A percentile compares a stretch with the other conserved stretches of the same genome.
phyloP scores from a whole-genome alignment of 2,113 vertebrate genomes.

The Syngnathoides biaculeatus region DNA sequence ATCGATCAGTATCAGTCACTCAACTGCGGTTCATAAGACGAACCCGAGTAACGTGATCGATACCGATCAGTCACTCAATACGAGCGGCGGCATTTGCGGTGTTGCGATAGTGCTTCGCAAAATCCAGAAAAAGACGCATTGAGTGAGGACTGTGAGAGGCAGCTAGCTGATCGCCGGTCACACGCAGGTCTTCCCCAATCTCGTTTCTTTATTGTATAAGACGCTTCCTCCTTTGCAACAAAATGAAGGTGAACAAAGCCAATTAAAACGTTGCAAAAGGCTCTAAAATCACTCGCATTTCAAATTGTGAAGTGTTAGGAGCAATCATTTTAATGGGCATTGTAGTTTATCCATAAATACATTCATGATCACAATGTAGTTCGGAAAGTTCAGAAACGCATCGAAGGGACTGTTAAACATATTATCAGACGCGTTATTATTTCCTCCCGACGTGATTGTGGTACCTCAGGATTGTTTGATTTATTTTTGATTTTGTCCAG shows the following conservation, averaged over 20 bases:
- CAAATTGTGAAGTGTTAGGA: not conserved
- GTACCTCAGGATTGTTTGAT: slow-evolving; percentile 15
- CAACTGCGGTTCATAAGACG: not conserved
- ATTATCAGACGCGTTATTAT: not conserved
- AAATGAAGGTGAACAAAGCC: not conserved
- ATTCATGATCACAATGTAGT: not conserved
- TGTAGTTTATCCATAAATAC: not conserved
- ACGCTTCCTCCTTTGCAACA: not conserved
- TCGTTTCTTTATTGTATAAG: not conserved
- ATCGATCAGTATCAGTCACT: not conserved
- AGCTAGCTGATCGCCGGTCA: not conserved
- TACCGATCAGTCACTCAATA: not conserved
- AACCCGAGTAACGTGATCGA: not conserved
- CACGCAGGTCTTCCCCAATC: not conserved
- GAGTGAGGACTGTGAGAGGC: too few relatives aligned
- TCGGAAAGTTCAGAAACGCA: not conserved
- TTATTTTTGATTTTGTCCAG: slow-evolving; percentile 11
- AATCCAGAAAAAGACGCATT: too few relatives aligned
- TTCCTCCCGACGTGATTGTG: slow-evolving; percentile 8
- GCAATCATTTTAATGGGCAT: not conserved
- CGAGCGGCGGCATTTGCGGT: not conserved
- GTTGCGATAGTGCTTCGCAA: too few relatives aligned
- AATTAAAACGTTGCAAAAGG: not conserved
- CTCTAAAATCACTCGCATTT: not conserved
- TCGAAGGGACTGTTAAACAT: slow-evolving; percentile 58